Conservation (phyloP, 1,140 invertebrate species). For the Phthorimaea operculella region DNA sequence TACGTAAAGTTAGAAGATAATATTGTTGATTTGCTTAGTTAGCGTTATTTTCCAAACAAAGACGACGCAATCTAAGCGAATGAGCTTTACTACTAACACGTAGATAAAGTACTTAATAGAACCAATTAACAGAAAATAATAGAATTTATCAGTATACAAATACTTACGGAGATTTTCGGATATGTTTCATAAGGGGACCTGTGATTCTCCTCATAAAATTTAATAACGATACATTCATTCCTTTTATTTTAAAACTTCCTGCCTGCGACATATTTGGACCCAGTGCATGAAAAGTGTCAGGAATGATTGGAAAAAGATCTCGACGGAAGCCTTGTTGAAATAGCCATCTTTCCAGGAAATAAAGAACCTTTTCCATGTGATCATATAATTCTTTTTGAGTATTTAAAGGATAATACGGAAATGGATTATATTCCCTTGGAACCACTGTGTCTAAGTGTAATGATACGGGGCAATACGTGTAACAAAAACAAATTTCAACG, state of each 20-base stretch:
- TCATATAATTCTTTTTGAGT: constrained; percentile 33
- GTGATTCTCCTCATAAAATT: constrained; percentile 52
- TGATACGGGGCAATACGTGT: constrained; percentile 49
- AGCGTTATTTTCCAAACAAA: no score
- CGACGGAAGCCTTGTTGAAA: constrained; percentile 58
- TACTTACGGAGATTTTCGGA: constrained; percentile 46
- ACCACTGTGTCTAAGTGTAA: constrained; percentile 39
- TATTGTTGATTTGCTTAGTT: no score
- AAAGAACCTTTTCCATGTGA: constrained; percentile 40
- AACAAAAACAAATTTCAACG: constrained; percentile 49
- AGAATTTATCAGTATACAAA: background rate
- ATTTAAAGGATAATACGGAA: constrained; percentile 45
- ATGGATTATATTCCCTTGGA: constrained; percentile 36
- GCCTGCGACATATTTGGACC: constrained; percentile 31
- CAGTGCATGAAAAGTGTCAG: constrained; percentile 52
- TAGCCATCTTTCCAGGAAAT: constrained; percentile 59
- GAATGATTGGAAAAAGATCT: constrained; percentile 54
- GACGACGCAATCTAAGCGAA: no score
- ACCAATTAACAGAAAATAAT: no score
- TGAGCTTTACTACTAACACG: no score
- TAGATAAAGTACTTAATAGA: no score
- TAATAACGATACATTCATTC: constrained; percentile 51
- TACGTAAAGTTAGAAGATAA: no score
- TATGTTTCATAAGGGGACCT: constrained; percentile 51
- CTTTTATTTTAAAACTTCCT: constrained; percentile 39